Evolutionary conservation across 2,113 vertebrate species (phyloP).

Genomic region (Dipodomys spectabilis): DNA sequence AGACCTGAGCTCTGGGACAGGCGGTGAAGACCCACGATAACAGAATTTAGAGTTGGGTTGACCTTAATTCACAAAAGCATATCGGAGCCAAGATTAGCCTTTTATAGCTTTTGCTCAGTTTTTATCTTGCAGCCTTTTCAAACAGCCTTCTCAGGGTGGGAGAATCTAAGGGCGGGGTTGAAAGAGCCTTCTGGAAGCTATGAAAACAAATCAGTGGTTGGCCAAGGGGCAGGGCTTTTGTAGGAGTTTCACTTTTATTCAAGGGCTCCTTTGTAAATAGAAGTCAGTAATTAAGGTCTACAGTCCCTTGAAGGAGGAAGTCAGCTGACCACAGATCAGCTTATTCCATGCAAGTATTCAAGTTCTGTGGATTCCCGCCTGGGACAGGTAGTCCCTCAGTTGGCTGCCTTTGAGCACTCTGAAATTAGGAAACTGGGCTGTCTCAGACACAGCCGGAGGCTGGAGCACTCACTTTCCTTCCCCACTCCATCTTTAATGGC

Average conservation of each 20-base stretch:
- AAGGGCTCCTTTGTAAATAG: neutral
- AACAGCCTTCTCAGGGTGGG: neutral
- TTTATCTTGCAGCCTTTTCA: neutral
- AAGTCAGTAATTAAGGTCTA: neutral
- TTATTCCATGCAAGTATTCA: neutral
- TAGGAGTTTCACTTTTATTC: neutral
- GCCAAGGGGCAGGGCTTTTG: neutral
- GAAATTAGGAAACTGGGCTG: too few relatives aligned
- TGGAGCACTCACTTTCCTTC: fast-evolving
- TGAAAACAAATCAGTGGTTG: neutral
- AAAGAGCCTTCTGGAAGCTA: neutral
- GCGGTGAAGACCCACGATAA: neutral
- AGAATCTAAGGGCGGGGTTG: neutral
- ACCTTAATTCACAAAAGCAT: neutral
- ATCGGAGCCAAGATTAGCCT: neutral
- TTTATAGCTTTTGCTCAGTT: neutral
- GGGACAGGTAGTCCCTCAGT: neutral
- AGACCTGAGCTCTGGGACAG: neutral
- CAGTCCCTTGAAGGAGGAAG: neutral
- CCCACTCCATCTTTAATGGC: neutral
- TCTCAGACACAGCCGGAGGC: too few relatives aligned
- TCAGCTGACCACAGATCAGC: neutral
- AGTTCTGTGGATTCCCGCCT: neutral
- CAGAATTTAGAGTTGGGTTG: neutral
- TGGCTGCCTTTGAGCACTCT: neutral